phyloP scores from a whole-genome alignment of 2,888 invertebrate genomes.

The Anagyrus pseudococci region DNA sequence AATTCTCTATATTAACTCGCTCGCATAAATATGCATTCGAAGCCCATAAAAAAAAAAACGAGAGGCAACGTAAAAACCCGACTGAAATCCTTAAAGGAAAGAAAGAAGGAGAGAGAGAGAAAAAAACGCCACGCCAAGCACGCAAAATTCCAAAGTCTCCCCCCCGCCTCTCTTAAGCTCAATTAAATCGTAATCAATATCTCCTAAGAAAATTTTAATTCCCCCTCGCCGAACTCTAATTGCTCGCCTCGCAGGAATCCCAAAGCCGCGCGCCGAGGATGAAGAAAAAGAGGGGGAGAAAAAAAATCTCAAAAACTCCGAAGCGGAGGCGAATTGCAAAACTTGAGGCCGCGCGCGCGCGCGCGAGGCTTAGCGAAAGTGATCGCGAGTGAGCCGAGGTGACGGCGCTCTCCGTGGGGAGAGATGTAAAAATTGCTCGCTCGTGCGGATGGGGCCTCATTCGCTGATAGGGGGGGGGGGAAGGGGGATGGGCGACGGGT shows the following conservation, averaged over 20 bases:
- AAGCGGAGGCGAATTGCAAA: slow-evolving; percentile 9
- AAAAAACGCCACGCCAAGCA: not conserved
- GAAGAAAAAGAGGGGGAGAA: not conserved
- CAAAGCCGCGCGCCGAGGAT: not conserved
- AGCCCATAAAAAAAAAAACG: too few species aligned
- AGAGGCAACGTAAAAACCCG: too few species aligned
- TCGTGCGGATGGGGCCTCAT: slow-evolving; percentile 2
- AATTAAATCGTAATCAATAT: not conserved
- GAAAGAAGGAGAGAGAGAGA: not conserved
- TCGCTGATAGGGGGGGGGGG: too few species aligned
- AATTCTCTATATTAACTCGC: too few species aligned
- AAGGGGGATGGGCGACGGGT: too few species aligned
- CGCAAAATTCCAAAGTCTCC: not conserved
- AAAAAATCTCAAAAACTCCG: slow-evolving; percentile 8
- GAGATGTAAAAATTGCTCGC: slow-evolving; percentile 15
- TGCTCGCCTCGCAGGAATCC: not conserved
- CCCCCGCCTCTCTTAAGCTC: too few species aligned
- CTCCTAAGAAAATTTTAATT: not conserved
- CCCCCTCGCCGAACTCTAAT: not conserved
- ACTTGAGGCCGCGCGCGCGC: not conserved
- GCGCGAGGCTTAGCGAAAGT: slow-evolving; percentile 15
- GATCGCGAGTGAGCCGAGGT: slow-evolving; percentile 5
- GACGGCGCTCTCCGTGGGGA: not conserved
- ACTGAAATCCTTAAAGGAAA: too few species aligned
- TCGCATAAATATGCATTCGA: too few species aligned